A percentile compares a stretch with the other conserved stretches of the same genome.
Conservation (phyloP, 2,888 invertebrate genomes). For the Yponomeuta sedellus region DNA sequence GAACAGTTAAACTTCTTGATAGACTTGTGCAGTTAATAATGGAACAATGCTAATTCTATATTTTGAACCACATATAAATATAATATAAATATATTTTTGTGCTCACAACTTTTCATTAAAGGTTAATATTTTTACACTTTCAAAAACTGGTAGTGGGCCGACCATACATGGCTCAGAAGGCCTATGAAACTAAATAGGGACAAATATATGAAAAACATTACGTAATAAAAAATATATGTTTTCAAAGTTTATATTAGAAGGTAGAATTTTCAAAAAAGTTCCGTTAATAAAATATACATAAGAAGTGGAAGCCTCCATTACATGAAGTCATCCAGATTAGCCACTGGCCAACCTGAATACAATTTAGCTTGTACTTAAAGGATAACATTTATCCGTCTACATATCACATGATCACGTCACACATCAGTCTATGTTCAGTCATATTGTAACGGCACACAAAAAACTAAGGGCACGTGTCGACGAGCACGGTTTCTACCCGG, state of each 20-base stretch:
- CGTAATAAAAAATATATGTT: not conserved
- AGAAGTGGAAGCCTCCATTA: not conserved
- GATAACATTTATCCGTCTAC: constrained; percentile 37
- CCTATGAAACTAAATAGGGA: no score
- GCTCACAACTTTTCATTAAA: no score
- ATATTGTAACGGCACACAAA: constrained; percentile 30
- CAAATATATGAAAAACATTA: not conserved
- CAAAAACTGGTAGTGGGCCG: no score
- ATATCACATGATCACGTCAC: constrained; percentile 61
- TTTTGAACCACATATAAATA: not conserved
- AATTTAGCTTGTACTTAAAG: constrained; percentile 6
- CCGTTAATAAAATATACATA: not conserved
- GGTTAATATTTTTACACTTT: no score
- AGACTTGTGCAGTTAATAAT: not conserved
- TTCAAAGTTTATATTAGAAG: not conserved
- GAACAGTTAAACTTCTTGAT: not conserved
- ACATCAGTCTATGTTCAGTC: constrained; percentile 51
- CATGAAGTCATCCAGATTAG: not conserved
- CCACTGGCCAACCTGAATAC: not conserved
- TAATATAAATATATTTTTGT: no score
- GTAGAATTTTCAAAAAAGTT: not conserved
- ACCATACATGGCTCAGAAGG: no score
- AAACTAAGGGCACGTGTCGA: no score
- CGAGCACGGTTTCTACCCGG: no score
- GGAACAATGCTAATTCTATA: not conserved